These are phyloP conservation scores for Chaetura pelagica DNA, from an alignment of 2,113 vertebrate species.

Conservation along the genomic window DNA sequence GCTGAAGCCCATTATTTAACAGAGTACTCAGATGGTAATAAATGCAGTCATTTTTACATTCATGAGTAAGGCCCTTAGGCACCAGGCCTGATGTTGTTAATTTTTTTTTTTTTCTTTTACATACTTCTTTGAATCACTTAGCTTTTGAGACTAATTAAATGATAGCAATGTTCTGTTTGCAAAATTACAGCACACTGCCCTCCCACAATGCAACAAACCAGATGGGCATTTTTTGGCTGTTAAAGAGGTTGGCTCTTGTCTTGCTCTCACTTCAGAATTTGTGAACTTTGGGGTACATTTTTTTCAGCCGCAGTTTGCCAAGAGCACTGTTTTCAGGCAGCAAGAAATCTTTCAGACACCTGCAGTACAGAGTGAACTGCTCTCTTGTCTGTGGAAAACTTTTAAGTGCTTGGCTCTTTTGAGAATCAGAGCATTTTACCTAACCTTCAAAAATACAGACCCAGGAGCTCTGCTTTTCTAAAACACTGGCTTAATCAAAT, in stretches of 20 bases:
- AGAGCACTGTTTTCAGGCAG: neutral
- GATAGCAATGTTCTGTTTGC: conserved; percentile 38
- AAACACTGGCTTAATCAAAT: neutral
- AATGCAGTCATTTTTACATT: conserved; percentile 9
- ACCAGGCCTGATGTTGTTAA: conserved; percentile 2
- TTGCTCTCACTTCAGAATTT: neutral
- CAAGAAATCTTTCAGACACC: neutral
- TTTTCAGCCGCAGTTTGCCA: neutral
- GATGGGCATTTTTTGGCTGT: neutral
- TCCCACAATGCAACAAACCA: conserved; percentile 18
- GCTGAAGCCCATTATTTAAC: neutral
- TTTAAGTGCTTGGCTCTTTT: neutral
- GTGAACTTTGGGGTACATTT: neutral
- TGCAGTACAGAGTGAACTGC: neutral
- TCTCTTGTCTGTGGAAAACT: neutral
- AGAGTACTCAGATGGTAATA: neutral
- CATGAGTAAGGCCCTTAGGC: conserved; percentile 12
- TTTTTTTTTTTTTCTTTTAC: neutral
- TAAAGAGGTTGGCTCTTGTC: neutral
- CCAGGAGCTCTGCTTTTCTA: neutral
- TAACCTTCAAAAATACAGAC: neutral
- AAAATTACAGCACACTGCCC: conserved; percentile 4
- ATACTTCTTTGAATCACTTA: conserved; percentile 29
- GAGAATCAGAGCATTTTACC: neutral
- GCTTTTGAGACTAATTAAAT: conserved; percentile 63